A percentile compares a stretch with the other conserved stretches of the same genome.
Conservation (phyloP, 2,888 invertebrate genomes). For the Agriopis aurantiaria region DNA sequence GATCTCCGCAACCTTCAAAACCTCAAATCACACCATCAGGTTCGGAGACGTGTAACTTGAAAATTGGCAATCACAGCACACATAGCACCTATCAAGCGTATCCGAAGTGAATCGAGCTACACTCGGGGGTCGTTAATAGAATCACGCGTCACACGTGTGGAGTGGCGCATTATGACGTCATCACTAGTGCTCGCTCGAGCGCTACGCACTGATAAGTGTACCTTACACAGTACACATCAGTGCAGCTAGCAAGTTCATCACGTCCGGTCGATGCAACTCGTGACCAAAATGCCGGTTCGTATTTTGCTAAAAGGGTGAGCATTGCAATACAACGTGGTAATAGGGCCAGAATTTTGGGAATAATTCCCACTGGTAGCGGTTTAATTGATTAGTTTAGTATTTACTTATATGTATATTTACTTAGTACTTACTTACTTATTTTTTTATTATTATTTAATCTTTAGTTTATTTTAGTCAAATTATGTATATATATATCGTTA, state of each 20-base stretch:
- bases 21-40: conserved; percentile 2
- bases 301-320: no score
- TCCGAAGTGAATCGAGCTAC: conserved; percentile 30
- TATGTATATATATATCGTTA: no score
- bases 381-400: no score
- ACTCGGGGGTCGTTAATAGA: conserved; percentile 57
- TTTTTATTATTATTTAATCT: no score
- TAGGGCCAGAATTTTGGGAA: no score
- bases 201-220: conserved; percentile 61
- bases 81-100: conserved; percentile 22
- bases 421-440: no score
- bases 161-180: conserved; percentile 71
- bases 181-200: conserved; percentile 70
- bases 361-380: no score
- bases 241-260: not conserved
- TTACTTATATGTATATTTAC: no score
- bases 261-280: no score
- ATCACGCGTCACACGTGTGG: conserved; percentile 59
- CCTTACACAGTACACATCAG: conserved; percentile 42
- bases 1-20: not conserved
- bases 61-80: conserved; percentile 22
- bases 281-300: no score
- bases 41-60: not conserved
- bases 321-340: no score
- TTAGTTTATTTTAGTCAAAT: no score